These are phyloP conservation scores for Torymus auratus DNA, from an alignment of 2,888 invertebrate genomes.

Conservation along the genomic window DNA sequence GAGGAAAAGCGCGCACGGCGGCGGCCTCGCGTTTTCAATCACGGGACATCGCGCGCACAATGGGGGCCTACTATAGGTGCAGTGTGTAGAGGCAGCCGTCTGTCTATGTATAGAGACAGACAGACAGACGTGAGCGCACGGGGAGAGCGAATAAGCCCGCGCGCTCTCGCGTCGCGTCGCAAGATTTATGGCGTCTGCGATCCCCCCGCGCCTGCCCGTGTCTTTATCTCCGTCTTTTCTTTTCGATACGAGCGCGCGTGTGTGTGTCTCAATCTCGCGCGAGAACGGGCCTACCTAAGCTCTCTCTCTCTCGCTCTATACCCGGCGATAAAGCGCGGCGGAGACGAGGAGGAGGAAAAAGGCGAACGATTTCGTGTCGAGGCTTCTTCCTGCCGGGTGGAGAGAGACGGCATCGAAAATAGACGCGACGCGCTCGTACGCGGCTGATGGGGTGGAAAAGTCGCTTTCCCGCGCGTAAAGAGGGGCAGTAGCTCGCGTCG, in stretches of 20 bases:
- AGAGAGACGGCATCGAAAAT: conserved; percentile 26
- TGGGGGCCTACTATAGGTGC: neutral
- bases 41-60: neutral
- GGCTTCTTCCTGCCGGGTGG: neutral
- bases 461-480: too few relatives aligned
- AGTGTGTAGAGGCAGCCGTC: too few relatives aligned
- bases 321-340: conserved; percentile 8
- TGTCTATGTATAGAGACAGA: too few relatives aligned
- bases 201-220: conserved; percentile 2
- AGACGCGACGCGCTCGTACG: neutral
- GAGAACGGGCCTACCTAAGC: too few relatives aligned
- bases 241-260: conserved; percentile 3
- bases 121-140: too few relatives aligned
- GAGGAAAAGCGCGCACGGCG: neutral
- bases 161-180: conserved; percentile 22
- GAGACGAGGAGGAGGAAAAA: too few relatives aligned
- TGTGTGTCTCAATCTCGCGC: conserved; percentile 32
- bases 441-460: too few relatives aligned
- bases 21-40: conserved; percentile 17
- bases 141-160: conserved; percentile 27
- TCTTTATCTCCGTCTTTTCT: neutral
- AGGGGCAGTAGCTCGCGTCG: too few relatives aligned
- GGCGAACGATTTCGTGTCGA: too few relatives aligned
- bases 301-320: too few relatives aligned
- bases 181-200: conserved; percentile 46